Evolutionary conservation across 2,113 vertebrate species (phyloP).

Genomic region (Scartelaos histophorus): DNA sequence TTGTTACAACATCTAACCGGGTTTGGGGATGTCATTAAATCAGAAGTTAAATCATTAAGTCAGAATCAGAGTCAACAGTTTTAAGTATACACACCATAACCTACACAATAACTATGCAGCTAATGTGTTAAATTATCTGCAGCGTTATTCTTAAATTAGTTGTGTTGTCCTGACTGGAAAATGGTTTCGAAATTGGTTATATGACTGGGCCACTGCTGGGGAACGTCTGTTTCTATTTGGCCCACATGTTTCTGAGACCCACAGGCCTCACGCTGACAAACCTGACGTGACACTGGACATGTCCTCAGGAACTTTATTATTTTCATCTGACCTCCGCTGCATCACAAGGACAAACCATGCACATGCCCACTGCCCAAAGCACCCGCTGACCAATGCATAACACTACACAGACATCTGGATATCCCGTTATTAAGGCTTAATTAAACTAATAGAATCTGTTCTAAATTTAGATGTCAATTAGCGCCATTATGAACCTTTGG

Average conservation of each 20-base stretch:
- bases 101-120: too few relatives aligned
- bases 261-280: slow-evolving; percentile 57
- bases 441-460: background rate
- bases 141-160: background rate
- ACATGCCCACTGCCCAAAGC: slow-evolving; percentile 16
- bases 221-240: slow-evolving; percentile 57
- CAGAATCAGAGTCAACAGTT: too few relatives aligned
- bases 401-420: slow-evolving; percentile 15
- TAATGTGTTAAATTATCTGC: background rate
- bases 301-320: slow-evolving; percentile 48
- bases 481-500: background rate
- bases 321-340: slow-evolving; percentile 14
- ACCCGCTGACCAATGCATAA: background rate
- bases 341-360: slow-evolving; percentile 54
- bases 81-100: too few relatives aligned
- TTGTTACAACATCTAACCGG: background rate
- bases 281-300: slow-evolving; percentile 56
- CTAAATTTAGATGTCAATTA: background rate
- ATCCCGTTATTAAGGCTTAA: background rate
- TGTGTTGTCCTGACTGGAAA: background rate
- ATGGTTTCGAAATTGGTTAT: slow-evolving; percentile 14
- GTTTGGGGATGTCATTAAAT: background rate
- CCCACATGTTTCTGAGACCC: slow-evolving; percentile 58
- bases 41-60: too few relatives aligned
- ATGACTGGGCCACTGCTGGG: slow-evolving; percentile 52